A percentile compares a stretch with the other conserved stretches of the same genome.
Conservation (phyloP, 2,797 vertebrate species). For the Ctenochaetus hawaiiensis region DNA sequence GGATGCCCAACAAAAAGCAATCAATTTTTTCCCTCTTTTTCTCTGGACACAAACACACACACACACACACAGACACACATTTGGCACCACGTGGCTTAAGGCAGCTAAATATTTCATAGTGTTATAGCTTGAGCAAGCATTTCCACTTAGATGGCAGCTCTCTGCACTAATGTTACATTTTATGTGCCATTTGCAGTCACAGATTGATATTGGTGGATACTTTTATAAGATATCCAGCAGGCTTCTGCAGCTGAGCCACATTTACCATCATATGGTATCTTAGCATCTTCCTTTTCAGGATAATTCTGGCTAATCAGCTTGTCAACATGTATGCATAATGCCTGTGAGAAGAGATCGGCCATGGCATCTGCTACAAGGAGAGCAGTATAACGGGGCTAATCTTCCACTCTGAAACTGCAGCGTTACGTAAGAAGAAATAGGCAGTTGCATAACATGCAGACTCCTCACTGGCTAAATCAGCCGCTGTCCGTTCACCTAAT, state of each 20-base stretch:
- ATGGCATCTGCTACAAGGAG: constrained; percentile 59
- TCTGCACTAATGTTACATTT: constrained; percentile 18
- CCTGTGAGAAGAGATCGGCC: constrained; percentile 47
- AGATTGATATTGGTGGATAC: constrained; percentile 33
- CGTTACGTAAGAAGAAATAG: constrained; percentile 71
- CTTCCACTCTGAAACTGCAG: constrained; percentile 69
- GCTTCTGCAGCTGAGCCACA: constrained; percentile 21
- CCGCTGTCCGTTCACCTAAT: constrained; percentile 46
- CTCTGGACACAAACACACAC: background rate
- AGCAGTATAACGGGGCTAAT: constrained; percentile 63
- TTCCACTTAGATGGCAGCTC: constrained; percentile 13
- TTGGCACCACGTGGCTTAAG: constrained; percentile 16
- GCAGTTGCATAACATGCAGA: constrained; percentile 68
- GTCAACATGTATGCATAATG: constrained; percentile 54
- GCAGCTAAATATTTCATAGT: constrained; percentile 42
- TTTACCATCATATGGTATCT: constrained; percentile 32
- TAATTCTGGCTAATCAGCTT: constrained; percentile 63
- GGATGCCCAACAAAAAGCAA: constrained; percentile 43
- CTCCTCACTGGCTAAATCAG: constrained; percentile 51
- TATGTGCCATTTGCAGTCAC: constrained; percentile 33
- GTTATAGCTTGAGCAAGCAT: constrained; percentile 23
- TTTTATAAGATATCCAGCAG: constrained; percentile 15
- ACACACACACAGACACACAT: constrained; percentile 1
- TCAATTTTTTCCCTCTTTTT: constrained; percentile 15
- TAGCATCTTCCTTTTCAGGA: constrained; percentile 39